Conservation (phyloP, 64 coral and sea anemone genomes). For the Stichodactyla helianthus region DNA sequence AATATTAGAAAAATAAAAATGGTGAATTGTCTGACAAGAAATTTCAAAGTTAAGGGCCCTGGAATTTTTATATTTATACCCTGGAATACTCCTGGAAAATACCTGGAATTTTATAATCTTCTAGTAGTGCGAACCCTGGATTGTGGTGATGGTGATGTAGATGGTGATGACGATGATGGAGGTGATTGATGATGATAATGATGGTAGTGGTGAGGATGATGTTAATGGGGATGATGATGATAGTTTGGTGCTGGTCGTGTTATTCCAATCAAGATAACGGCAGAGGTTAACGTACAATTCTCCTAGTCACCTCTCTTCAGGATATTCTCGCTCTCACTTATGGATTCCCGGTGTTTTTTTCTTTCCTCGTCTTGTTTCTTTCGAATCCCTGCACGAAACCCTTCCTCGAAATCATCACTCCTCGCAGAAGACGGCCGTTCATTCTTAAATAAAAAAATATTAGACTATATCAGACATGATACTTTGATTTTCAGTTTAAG, state of each 20-base stretch:
- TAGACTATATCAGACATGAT: no score
- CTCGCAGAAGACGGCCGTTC: slow-evolving; percentile 51
- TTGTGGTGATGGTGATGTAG: neutral
- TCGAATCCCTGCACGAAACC: slow-evolving; percentile 50
- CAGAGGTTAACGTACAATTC: neutral
- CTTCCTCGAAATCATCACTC: slow-evolving; percentile 56
- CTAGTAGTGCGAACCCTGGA: no score
- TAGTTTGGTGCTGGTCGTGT: neutral
- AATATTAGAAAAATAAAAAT: no score
- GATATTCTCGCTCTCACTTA: slow-evolving; percentile 45
- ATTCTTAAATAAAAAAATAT: slow-evolving; percentile 6
- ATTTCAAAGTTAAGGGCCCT: no score
- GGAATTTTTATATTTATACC: no score
- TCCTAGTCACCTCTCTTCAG: slow-evolving; percentile 35
- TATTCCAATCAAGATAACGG: no score
- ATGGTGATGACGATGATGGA: neutral
- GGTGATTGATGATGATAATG: neutral
- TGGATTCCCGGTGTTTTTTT: slow-evolving; percentile 33
- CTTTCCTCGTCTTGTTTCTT: slow-evolving; percentile 48
- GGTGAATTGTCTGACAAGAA: no score
- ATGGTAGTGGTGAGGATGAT: neutral
- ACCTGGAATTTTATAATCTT: no score
- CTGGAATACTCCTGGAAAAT: no score
- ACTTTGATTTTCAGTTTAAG: no score
- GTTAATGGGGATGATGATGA: neutral